Base-by-base conservation (phyloP, 2,888 invertebrate species). In the Phengaris alcon region DNA sequence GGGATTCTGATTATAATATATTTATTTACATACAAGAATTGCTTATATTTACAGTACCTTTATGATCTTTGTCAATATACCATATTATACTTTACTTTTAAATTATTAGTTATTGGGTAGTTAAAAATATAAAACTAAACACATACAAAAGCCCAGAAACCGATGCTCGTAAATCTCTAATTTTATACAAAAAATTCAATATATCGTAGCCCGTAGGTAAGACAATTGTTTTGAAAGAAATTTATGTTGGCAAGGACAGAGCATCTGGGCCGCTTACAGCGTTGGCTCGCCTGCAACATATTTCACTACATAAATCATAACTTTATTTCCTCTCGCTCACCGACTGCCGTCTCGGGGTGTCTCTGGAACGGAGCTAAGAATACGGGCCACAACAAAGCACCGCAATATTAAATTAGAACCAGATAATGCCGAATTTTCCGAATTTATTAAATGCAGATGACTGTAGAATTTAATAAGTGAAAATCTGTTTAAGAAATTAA, bases 241-340 rank as follows among this genome's bases (percentile, higher is more conserved):
- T 88, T 84, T 88, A 88, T 86, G 84, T 84, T 86, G 86, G 85
- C 85, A 87, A 82, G 84, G 86, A 83, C 88, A 88, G 84, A 83
- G 85, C 84, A 84, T 84, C 82, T 82, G 81, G 81, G 78, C 75
- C 79, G 86, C 84, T 86, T 83, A 86, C 83, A 84, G 85, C 84
- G 83, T 81, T 84, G 76, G 84, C 82, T 81, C 82, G 81, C 81
- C 82, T 83, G 85, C 85, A 88, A 90, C 90, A 91, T 90, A 93
- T 91, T 91, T 90, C 89, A 88, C 87, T 89, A 88, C 88, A 91
- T 93, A 93, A 91, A 92, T 93, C 91, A 92, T 90, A 92, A 91
- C 89, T 92, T 92, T 91, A 92, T 92, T 92, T 91, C 92, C 92
- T 91, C 89, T 90, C 89, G 88, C 86, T 91, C 87, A 85, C 79